A percentile compares a stretch with the other conserved stretches of the same genome.
phyloP scores from a whole-genome alignment of 1,140 invertebrate genomes.

The Magallana ariakensis region DNA sequence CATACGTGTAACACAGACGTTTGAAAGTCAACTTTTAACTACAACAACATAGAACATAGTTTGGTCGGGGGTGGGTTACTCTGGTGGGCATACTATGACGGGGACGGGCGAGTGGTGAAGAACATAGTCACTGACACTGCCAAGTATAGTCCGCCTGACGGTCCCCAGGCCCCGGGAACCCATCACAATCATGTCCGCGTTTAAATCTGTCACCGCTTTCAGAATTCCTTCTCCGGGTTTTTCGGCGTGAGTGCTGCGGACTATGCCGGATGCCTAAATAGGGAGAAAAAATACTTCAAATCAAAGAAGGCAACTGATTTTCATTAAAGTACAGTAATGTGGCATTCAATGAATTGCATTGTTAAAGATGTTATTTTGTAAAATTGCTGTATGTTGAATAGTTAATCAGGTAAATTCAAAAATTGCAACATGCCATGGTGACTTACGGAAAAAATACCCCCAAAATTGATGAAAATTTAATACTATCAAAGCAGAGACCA shows the following conservation, averaged over 20 bases:
- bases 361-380: not conserved
- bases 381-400: no score
- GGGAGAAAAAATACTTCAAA: not conserved
- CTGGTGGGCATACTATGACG: conserved; percentile 37
- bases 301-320: no score
- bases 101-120: conserved; percentile 52
- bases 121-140: conserved; percentile 63
- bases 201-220: not conserved
- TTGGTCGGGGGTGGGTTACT: not conserved
- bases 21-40: no score
- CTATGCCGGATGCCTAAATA: not conserved
- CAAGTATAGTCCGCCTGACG: conserved; percentile 56
- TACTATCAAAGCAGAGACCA: no score
- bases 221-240: conserved; percentile 31
- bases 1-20: no score
- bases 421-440: no score
- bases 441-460: no score
- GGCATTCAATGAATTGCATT: not conserved
- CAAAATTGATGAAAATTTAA: no score
- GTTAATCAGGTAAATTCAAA: no score
- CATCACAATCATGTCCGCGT: conserved; percentile 53
- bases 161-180: conserved; percentile 55
- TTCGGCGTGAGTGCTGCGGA: conserved; percentile 4
- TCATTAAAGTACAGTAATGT: not conserved
- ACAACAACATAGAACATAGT: not conserved